A percentile compares a stretch with the other conserved stretches of the same genome.
Evolutionary conservation across 2,888 invertebrate genomes (phyloP).

Genomic region (Drosophila subsilvestris): DNA sequence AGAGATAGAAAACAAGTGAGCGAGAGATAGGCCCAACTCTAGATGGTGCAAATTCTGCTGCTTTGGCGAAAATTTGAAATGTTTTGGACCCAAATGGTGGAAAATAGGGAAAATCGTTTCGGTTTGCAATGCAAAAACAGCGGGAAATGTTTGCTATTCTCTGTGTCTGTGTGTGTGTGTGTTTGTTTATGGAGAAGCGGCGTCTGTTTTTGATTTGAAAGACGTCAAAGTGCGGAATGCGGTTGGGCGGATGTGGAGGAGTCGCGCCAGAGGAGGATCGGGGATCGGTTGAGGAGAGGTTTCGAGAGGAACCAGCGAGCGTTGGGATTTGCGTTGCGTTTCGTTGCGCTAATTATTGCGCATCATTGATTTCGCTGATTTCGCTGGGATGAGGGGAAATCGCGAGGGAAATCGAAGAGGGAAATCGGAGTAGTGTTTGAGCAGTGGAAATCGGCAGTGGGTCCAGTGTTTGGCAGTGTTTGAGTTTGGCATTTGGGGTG

Average conservation of each 20-base stretch:
- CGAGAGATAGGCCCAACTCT: neutral
- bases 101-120: conserved; percentile 6
- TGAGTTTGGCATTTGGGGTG: neutral
- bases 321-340: conserved; percentile 13
- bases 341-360: conserved; percentile 75
- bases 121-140: neutral
- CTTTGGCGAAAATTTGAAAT: conserved; percentile 18
- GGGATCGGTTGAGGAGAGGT: neutral
- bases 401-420: neutral
- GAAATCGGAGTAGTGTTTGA: neutral
- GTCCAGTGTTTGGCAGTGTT: conserved; percentile 3
- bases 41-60: neutral
- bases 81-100: neutral
- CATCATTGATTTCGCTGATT: conserved; percentile 75
- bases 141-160: conserved; percentile 21
- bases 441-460: conserved; percentile 3
- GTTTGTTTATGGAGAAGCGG: conserved; percentile 7
- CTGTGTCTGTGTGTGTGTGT: neutral
- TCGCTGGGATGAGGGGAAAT: conserved; percentile 12
- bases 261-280: conserved; percentile 32
- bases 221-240: conserved; percentile 67
- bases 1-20: neutral
- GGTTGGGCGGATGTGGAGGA: conserved; percentile 16
- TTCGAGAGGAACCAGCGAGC: conserved; percentile 8
- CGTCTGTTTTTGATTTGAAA: conserved; percentile 76